Evolutionary conservation across 2,113 vertebrate species (phyloP), one percentile per base, ranked within the genome.

Genomic region (Mus spicilegus): DNA sequence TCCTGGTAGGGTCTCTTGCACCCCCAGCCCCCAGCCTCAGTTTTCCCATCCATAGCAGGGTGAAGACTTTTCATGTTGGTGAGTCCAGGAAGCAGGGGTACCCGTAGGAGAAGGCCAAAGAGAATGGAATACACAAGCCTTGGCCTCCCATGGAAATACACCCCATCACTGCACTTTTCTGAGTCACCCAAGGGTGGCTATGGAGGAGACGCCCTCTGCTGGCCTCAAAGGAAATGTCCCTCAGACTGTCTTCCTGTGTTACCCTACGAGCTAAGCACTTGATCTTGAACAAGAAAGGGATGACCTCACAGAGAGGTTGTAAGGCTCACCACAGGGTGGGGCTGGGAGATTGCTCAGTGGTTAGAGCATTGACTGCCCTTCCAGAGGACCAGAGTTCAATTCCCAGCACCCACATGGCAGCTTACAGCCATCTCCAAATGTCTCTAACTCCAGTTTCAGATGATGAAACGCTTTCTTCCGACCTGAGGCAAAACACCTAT

Each of bases 201-300:
- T 78, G 58, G 42, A 33, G 20, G 88, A 30, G 0, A 5, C 51
- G 42, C 96, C 95, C 97, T 95, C 97, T 97, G 90, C 96, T 97
- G 97, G 96, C 77, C 88, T 0, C 1, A 1, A 17, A 19, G 76
- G 54, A 95, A 95, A 42, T 33, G 61, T 78, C 20, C 19, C 49
- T 5, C 17, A 72, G 39, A 42, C 33, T 8, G 11, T 80, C 24
- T 73, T 69, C 75, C 3, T 0, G 16, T 78, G 30, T 17, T 30
- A 30, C 42, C 28, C n/a, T 3, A 0, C 16, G 1, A 6, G 70
- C n/a, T 11, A 20, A 81, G 33, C 13, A 49, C 36, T 5, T 1
- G 39, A 5, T 33, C 2, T 0, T 12, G 1, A 36, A 24, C n/a
- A 73, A 39, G 56, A 11, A 46, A 65, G 76, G 30, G 39, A 86